These are phyloP conservation scores for Gortyna flavago DNA, from an alignment of 2,888 invertebrate genomes.

Conservation along the genomic window DNA sequence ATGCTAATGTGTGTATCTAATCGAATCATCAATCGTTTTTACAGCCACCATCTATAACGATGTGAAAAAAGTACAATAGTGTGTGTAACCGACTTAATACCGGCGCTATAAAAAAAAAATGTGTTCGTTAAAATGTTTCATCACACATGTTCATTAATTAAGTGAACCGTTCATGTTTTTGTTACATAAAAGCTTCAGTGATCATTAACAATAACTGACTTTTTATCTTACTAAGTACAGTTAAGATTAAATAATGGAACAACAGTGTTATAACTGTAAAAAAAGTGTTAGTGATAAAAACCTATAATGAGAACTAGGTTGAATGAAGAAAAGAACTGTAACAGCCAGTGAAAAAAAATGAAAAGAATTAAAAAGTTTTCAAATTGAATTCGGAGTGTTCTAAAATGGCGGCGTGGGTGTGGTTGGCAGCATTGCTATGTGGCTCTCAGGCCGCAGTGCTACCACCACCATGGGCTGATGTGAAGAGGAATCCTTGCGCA, in stretches of 20 bases:
- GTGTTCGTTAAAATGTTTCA: constrained; percentile 51
- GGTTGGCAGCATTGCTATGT: constrained; percentile 82
- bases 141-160: constrained; percentile 47
- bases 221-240: constrained; percentile 44
- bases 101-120: constrained; percentile 26
- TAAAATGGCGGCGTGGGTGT: constrained; percentile 83
- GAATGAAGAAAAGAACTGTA: constrained; percentile 30
- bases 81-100: constrained; percentile 43
- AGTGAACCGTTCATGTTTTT: constrained; percentile 47
- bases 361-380: constrained; percentile 51
- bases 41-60: constrained; percentile 35
- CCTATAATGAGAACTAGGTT: constrained; percentile 44
- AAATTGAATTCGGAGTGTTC: constrained; percentile 54
- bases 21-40: constrained; percentile 23
- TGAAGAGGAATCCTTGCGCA: constrained; percentile 95
- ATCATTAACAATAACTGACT: constrained; percentile 32
- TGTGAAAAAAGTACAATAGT: constrained; percentile 55
- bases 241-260: constrained; percentile 52
- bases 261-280: constrained; percentile 13
- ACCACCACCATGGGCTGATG: constrained; percentile 96
- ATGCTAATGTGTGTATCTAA: constrained; percentile 42
- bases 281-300: constrained; percentile 46
- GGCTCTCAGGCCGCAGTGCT: constrained; percentile 91
- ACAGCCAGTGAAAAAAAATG: constrained; percentile 58
- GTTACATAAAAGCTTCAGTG: constrained; percentile 50